phyloP scores from a whole-genome alignment of 2,797 vertebrate genomes.

The Mormyrops attenuatus region DNA sequence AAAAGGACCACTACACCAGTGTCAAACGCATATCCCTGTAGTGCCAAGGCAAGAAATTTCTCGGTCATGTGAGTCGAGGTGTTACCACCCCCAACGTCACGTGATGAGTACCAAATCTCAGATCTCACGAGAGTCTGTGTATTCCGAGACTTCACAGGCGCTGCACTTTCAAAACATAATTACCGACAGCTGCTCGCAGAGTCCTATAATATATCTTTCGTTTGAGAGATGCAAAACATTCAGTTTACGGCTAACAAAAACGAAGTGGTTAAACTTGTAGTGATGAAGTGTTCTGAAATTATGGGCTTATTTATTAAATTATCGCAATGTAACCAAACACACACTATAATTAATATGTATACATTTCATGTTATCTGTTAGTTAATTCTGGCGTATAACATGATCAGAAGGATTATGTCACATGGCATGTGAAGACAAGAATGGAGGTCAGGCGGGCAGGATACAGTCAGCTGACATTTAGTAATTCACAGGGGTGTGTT shows the following conservation, averaged over 20 bases:
- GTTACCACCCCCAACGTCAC: conserved; percentile 46
- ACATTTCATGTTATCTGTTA: neutral
- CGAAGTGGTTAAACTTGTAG: neutral
- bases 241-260: neutral
- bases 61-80: conserved; percentile 56
- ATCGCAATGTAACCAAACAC: neutral
- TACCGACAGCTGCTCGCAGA: neutral
- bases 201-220: neutral
- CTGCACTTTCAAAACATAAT: neutral
- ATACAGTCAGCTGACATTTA: conserved; percentile 56
- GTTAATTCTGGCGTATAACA: neutral
- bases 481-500: conserved; percentile 50
- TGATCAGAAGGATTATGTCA: neutral
- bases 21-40: conserved; percentile 13
- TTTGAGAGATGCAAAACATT: neutral
- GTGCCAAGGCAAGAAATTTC: conserved; percentile 29
- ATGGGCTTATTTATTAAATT: neutral
- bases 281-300: neutral
- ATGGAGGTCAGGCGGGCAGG: neutral
- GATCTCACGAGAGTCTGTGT: conserved; percentile 7
- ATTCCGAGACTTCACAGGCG: neutral
- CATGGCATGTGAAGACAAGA: neutral
- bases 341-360: neutral
- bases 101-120: conserved; percentile 37
- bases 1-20: neutral